These are phyloP conservation scores for Oxystoma pomonae DNA, from an alignment of 2,888 invertebrate genomes.

Conservation along the genomic window DNA sequence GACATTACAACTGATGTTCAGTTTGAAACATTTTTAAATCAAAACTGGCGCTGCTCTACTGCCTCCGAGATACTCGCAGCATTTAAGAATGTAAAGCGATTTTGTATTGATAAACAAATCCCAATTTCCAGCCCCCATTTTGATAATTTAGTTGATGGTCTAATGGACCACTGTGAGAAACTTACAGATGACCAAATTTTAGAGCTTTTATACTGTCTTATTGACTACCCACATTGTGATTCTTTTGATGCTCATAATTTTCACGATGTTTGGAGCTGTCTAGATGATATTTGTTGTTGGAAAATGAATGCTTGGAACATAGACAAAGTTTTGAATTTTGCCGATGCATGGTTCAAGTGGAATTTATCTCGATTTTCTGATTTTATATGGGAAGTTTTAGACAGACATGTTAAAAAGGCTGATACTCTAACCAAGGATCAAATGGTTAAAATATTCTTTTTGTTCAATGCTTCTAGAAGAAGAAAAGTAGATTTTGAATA, in stretches of 20 bases:
- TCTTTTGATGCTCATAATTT: conserved; percentile 56
- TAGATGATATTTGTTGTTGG: conserved; percentile 62
- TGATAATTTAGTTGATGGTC: conserved; percentile 44
- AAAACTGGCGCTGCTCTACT: conserved; percentile 33
- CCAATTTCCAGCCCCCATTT: conserved; percentile 39
- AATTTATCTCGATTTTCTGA: conserved; percentile 41
- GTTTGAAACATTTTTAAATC: conserved; percentile 24
- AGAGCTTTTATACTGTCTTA: conserved; percentile 51
- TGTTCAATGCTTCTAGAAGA: conserved; percentile 57
- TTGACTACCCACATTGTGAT: conserved; percentile 51
- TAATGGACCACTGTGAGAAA: conserved; percentile 51
- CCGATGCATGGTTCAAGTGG: conserved; percentile 62
- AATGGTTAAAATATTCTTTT: conserved; percentile 65
- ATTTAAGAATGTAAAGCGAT: conserved; percentile 36
- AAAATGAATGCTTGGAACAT: conserved; percentile 50
- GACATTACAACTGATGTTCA: conserved; percentile 13
- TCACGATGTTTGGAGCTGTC: conserved; percentile 60
- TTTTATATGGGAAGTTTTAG: conserved; percentile 17
- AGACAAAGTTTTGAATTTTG: conserved; percentile 54
- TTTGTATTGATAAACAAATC: conserved; percentile 36
- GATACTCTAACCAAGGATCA: conserved; percentile 57
- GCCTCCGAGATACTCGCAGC: conserved; percentile 38
- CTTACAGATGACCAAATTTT: conserved; percentile 57
- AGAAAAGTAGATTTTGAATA: conserved; percentile 60
- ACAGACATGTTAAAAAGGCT: conserved; percentile 49